phyloP scores from a whole-genome alignment of 2,797 vertebrate species.

The Linurgus olivaceus region DNA sequence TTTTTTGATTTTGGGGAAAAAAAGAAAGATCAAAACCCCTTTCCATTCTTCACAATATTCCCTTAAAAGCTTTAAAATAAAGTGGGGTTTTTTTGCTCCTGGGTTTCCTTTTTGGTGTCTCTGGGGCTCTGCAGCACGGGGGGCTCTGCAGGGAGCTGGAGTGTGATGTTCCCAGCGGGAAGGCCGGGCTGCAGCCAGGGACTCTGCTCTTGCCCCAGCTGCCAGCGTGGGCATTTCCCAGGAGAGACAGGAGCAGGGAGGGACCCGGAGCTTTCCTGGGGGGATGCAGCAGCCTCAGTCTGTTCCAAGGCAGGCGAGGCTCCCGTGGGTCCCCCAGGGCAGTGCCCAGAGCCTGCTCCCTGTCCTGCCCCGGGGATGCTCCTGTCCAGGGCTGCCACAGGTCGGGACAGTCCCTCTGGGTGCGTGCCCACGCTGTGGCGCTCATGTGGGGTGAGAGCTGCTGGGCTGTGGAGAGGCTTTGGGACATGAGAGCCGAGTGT shows the following conservation, averaged over 20 bases:
- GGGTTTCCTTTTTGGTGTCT: background rate
- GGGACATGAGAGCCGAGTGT: accelerated
- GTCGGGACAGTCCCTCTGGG: accelerated
- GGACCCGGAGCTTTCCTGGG: background rate
- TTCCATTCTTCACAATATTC: background rate
- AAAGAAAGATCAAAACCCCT: background rate
- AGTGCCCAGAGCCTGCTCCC: no score
- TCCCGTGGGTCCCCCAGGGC: background rate
- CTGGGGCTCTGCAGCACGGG: background rate
- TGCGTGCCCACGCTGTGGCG: accelerated
- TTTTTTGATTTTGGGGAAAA: background rate
- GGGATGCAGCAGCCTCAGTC: background rate
- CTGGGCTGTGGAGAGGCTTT: accelerated
- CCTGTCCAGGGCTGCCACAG: accelerated
- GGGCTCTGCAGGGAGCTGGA: background rate
- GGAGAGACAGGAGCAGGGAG: background rate
- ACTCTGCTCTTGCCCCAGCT: background rate
- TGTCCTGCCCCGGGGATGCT: no score
- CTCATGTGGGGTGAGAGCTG: accelerated
- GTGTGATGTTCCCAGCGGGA: accelerated
- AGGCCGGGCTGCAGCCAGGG: background rate
- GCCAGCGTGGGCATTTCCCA: background rate
- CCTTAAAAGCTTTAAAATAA: conserved; percentile 18
- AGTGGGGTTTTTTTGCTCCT: background rate
- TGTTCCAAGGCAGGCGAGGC: background rate